These are phyloP conservation scores for Salmo trutta DNA, from an alignment of 2,797 vertebrate genomes.

Conservation along the genomic window DNA sequence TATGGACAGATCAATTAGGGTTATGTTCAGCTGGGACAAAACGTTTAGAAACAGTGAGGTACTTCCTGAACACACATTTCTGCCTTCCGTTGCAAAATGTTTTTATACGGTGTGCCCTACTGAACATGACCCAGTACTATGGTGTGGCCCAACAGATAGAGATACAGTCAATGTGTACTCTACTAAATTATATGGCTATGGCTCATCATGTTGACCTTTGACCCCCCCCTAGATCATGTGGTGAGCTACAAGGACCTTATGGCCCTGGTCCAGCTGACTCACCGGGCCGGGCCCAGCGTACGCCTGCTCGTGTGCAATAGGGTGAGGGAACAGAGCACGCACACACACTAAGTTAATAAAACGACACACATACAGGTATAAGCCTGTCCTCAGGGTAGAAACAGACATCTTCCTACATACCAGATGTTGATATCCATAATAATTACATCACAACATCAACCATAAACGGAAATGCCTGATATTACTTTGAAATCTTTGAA, in stretches of 20 bases:
- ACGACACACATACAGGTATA: constrained; percentile 14
- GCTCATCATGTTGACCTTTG: constrained; percentile 28
- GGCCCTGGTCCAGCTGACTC: constrained; percentile 88
- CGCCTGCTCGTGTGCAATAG: constrained; percentile 91
- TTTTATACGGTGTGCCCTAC: background rate
- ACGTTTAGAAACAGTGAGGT: no score
- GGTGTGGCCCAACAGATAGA: no score
- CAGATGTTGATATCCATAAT: background rate
- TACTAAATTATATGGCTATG: background rate
- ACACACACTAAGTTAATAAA: background rate
- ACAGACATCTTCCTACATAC: background rate
- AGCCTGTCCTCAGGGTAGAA: background rate
- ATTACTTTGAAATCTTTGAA: background rate
- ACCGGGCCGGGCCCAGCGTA: constrained; percentile 81
- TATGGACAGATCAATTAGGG: background rate
- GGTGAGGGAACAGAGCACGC: constrained; percentile 71
- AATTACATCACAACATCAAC: background rate
- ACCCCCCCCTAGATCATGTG: constrained; percentile 78
- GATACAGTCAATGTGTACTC: background rate
- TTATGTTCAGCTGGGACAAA: background rate
- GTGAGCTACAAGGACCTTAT: constrained; percentile 95
- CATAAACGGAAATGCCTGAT: background rate
- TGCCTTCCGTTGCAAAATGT: background rate
- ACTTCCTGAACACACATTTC: background rate
- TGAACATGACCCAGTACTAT: no score